A percentile compares a stretch with the other conserved stretches of the same genome.
Conservation (phyloP, 1,140 invertebrate species). For the Formica selysi region DNA sequence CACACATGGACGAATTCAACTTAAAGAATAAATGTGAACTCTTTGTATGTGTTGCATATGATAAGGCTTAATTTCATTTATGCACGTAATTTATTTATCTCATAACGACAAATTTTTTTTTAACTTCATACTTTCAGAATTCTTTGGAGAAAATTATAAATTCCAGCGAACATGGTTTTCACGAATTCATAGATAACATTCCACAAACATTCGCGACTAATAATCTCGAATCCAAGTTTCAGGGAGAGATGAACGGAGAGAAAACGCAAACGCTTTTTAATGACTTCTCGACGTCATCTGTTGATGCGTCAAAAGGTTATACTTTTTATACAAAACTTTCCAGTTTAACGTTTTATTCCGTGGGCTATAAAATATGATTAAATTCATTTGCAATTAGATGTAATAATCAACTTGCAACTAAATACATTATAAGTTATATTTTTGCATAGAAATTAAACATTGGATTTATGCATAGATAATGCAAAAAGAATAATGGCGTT, state of each 20-base stretch:
- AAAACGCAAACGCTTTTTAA: constrained; percentile 29
- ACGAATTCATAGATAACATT: constrained; percentile 53
- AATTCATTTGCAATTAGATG: not conserved
- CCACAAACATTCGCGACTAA: constrained; percentile 32
- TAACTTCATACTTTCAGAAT: constrained; percentile 47
- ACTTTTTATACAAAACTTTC: not conserved
- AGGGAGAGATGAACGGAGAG: constrained; percentile 6
- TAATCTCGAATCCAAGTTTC: constrained; percentile 4
- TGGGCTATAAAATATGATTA: not conserved
- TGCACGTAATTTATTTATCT: not conserved
- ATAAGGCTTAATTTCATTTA: not conserved
- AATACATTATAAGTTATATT: not conserved
- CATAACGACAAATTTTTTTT: not conserved
- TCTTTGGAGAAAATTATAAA: constrained; percentile 58
- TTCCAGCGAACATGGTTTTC: constrained; percentile 25
- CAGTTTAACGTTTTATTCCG: not conserved
- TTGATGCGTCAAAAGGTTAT: constrained; percentile 39
- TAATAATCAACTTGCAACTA: not conserved
- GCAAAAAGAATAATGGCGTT: constrained; percentile 25
- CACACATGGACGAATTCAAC: constrained; percentile 47
- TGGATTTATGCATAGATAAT: constrained; percentile 38
- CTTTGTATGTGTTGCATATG: constrained; percentile 50
- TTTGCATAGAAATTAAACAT: not conserved
- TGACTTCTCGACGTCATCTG: constrained; percentile 24
- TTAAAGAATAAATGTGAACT: constrained; percentile 40